A percentile compares a stretch with the other conserved stretches of the same genome.
Evolutionary conservation across 2,888 invertebrate species (phyloP).

Genomic region (Physocephala rufipes): DNA sequence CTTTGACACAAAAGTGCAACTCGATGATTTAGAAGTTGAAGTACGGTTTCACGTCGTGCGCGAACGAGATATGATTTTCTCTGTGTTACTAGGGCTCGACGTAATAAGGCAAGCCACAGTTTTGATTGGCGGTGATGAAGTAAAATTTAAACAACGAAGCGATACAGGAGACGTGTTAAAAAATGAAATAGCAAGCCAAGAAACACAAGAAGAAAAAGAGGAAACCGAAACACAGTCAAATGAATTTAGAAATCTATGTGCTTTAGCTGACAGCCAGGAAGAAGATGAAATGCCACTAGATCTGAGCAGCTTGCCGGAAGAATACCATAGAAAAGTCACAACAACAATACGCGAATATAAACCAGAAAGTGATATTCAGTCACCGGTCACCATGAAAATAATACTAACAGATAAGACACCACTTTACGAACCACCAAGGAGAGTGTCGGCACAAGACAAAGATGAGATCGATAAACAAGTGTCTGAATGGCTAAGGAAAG

Average conservation of each 20-base stretch:
- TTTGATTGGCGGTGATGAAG: slow-evolving; percentile 11
- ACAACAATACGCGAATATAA: slow-evolving; percentile 17
- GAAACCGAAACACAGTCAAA: too few relatives aligned
- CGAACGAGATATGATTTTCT: slow-evolving; percentile 34
- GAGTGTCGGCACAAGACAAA: slow-evolving; percentile 24
- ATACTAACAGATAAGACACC: slow-evolving; percentile 14
- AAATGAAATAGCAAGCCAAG: not conserved
- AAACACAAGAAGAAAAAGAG: not conserved
- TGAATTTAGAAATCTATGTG: not conserved
- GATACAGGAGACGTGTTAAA: not conserved
- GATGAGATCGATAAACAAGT: slow-evolving; percentile 22
- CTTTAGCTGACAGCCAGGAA: not conserved
- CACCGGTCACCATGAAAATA: not conserved
- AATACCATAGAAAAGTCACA: slow-evolving; percentile 1
- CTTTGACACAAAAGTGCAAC: slow-evolving; percentile 23
- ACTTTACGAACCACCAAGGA: slow-evolving; percentile 23
- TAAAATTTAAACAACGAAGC: slow-evolving; percentile 7
- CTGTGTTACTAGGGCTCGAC: slow-evolving; percentile 21
- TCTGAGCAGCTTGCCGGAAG: not conserved
- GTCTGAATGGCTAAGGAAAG: slow-evolving; percentile 17
- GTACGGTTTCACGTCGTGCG: slow-evolving; percentile 32
- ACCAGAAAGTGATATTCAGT: slow-evolving; percentile 6
- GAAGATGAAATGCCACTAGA: not conserved
- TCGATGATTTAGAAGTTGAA: slow-evolving; percentile 21
- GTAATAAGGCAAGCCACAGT: slow-evolving; percentile 25